Conservation (phyloP, 2,888 invertebrate genomes). For the Drosophila ochracea region DNA sequence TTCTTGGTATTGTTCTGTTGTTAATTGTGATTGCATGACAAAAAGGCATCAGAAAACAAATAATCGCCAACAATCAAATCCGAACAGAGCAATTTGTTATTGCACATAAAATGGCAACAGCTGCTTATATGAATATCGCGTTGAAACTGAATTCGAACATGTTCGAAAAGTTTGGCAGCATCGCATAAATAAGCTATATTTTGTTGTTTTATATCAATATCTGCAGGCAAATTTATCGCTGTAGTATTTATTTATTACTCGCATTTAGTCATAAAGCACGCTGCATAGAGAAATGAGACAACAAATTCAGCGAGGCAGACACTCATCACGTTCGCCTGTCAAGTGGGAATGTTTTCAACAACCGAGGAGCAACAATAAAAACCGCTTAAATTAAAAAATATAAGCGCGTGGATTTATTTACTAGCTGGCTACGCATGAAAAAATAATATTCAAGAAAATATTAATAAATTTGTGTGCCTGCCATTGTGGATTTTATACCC, state of each 20-base stretch:
- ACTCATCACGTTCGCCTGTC: constrained; percentile 69
- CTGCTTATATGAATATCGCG: constrained; percentile 65
- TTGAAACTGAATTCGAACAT: constrained; percentile 56
- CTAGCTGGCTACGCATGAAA: constrained; percentile 8
- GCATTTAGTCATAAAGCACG: constrained; percentile 75
- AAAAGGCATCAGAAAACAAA: constrained; percentile 64
- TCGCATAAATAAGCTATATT: constrained; percentile 61
- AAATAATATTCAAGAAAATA: neutral
- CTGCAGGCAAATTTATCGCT: constrained; percentile 62
- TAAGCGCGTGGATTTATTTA: constrained; percentile 37
- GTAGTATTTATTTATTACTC: constrained; percentile 66
- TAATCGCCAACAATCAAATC: constrained; percentile 68
- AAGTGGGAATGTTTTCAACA: constrained; percentile 38
- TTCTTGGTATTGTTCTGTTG: constrained; percentile 14
- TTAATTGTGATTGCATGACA: constrained; percentile 57
- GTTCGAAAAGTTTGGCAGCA: constrained; percentile 68
- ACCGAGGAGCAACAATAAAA: constrained; percentile 31
- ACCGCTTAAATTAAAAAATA: constrained; percentile 49
- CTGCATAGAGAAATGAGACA: constrained; percentile 45
- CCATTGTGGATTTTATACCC: constrained; percentile 7
- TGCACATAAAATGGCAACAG: constrained; percentile 63
- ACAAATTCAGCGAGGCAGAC: constrained; percentile 40
- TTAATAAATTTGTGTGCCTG: neutral
- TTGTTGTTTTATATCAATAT: constrained; percentile 45
- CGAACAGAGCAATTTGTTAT: constrained; percentile 64